Percentiles rank a stretch among this genome's conserved stretches.
phyloP scores from a whole-genome alignment of 2,888 invertebrate species.

The Minunthozetes semirufus region DNA sequence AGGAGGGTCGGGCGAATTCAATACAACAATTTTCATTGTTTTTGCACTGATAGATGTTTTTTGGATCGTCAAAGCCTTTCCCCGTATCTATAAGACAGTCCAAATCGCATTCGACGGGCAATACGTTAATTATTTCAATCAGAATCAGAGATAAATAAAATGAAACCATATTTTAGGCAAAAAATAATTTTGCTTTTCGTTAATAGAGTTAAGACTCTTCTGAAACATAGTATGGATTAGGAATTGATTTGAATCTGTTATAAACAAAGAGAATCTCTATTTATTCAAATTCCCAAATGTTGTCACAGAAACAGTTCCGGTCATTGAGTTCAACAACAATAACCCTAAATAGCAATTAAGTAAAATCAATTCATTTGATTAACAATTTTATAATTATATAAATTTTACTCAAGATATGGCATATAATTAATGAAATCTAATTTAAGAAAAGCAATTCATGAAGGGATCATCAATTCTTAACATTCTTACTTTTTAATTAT shows the following conservation, averaged over 20 bases:
- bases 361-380: background rate
- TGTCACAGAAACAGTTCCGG: slow-evolving; percentile 27
- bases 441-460: too few species aligned
- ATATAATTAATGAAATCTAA: too few species aligned
- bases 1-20: slow-evolving; percentile 43
- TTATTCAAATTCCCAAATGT: background rate
- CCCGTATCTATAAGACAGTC: slow-evolving; percentile 42
- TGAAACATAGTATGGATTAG: background rate
- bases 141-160: slow-evolving; percentile 15
- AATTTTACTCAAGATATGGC: too few species aligned
- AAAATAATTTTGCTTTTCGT: background rate
- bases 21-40: slow-evolving; percentile 42
- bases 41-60: slow-evolving; percentile 43
- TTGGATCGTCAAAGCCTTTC: slow-evolving; percentile 42
- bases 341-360: background rate
- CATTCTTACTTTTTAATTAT: too few species aligned
- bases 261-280: background rate
- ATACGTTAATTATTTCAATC: background rate
- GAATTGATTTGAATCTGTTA: background rate
- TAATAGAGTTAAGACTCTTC: background rate
- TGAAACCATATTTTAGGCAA: background rate
- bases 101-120: background rate
- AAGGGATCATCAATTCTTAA: too few species aligned
- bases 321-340: slow-evolving; percentile 3
- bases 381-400: background rate